A percentile compares a stretch with the other conserved stretches of the same genome.
phyloP scores from a whole-genome alignment of 2,797 vertebrate species.

The Sebastes goodei region DNA sequence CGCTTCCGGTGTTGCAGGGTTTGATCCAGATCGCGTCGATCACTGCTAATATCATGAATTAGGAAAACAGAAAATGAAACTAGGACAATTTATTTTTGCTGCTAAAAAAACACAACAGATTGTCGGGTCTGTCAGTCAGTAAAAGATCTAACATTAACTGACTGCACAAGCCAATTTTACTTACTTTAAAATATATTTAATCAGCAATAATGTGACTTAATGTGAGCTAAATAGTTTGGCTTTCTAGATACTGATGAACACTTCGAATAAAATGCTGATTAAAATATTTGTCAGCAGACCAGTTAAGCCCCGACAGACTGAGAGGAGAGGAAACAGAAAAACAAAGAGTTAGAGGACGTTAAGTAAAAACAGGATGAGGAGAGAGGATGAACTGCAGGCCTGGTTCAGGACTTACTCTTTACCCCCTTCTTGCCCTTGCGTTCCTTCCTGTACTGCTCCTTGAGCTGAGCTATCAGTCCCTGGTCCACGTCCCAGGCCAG shows the following conservation, averaged over 20 bases:
- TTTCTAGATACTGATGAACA: neutral
- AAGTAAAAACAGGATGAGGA: neutral
- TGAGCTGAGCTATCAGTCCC: slow-evolving; percentile 96
- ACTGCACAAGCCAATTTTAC: neutral
- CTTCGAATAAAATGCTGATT: neutral
- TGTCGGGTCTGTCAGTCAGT: neutral
- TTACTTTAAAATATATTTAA: neutral
- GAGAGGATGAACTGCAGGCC: slow-evolving; percentile 62
- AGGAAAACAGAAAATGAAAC: neutral
- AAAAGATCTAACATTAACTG: neutral
- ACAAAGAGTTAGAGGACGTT: neutral
- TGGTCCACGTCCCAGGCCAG: slow-evolving; percentile 96
- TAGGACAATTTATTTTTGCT: too few species aligned
- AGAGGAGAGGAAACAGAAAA: neutral
- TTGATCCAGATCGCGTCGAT: fast-evolving
- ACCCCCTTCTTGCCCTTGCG: slow-evolving; percentile 97
- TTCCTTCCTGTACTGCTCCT: slow-evolving; percentile 99
- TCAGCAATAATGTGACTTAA: neutral
- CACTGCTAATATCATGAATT: too few species aligned
- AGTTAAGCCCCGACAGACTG: neutral
- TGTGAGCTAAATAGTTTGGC: neutral
- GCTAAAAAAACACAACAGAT: fast-evolving
- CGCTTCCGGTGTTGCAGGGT: too few species aligned
- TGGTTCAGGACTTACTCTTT: slow-evolving; percentile 93
- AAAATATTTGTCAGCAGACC: fast-evolving